Evolutionary conservation across 2,797 vertebrate species (phyloP), one percentile per base, ranked within the genome.

Genomic region (Gambelia wislizenii): DNA sequence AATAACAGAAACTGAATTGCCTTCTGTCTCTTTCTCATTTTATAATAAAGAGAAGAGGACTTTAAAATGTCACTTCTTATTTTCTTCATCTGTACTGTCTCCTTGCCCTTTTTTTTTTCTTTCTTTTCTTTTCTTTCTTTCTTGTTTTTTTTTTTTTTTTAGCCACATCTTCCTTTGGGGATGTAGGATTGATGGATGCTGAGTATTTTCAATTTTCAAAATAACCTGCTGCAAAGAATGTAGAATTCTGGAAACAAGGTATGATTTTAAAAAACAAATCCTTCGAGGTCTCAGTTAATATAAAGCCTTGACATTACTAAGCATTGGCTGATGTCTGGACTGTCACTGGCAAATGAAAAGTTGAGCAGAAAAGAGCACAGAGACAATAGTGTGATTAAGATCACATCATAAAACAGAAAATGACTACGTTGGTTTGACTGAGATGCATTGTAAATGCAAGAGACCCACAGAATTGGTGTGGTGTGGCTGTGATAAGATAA

Each of bases 341-440:
- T 93, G 93, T 54, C 91, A 92, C 76, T 87, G 86, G 91, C 18
- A 52, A 86, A 92, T 86, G 91, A 87, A 92, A 94, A 89, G 83
- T 85, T 84, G 61, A 93, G 87, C 0, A 85, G 52, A 22, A 83
- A 89, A 85, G 84, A 86, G 87, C 49, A 89, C 84, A 89, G 39
- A 93, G 33, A 93, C 93, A 85, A 56, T 74, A 81, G 90, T 85
- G 87, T 30, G 91, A 94, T 91, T n/a, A 93, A 92, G 83, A 94
- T 85, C 91, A 70, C 80, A 91, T 90, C 91, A 91, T 94, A 94
- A 94, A 95, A 91, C 16, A 90, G 79, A 95, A 92, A 88, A 91
- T 86, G 92, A 93, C 92, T 56, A 42, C 90, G 89, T 91, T 36
- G 1, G 84, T 0, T 1, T 25, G 72, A 91, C 83, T 85, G 89